Evolutionary conservation across 2,113 vertebrate species (phyloP).

Genomic region (Corythornis cristatus): DNA sequence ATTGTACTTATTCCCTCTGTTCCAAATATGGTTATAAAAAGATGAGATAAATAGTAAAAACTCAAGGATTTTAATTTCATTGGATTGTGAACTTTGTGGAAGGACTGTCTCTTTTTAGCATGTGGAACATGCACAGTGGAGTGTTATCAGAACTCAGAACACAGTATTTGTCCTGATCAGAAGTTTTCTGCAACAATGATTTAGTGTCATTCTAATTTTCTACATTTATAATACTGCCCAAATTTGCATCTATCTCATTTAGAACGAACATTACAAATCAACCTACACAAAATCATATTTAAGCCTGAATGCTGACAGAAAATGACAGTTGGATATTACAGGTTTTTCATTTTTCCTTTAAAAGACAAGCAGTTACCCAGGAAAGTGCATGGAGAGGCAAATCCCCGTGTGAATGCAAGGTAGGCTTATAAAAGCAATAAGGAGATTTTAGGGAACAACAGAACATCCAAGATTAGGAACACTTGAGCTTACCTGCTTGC

Average conservation of each 20-base stretch:
- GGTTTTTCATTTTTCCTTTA: not conserved
- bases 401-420: not conserved
- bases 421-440: not conserved
- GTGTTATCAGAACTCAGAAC: not conserved
- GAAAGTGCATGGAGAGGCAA: fast-evolving
- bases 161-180: not conserved
- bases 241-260: not conserved
- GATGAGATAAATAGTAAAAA: not conserved
- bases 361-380: not conserved
- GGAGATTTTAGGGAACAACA: not conserved
- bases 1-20: not conserved
- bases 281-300: not conserved
- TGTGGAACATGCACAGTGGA: not conserved
- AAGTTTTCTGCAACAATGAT: not conserved
- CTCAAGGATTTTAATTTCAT: not conserved
- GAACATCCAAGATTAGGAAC: not conserved
- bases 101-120: not conserved
- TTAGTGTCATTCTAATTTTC: not conserved
- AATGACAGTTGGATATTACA: not conserved
- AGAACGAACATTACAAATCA: not conserved
- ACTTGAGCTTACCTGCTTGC: conserved; percentile 90
- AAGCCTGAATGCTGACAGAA: not conserved
- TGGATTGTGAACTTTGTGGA: not conserved
- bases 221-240: not conserved
- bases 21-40: not conserved